Evolutionary conservation across 2,888 invertebrate genomes (phyloP), one percentile per base, ranked within the genome.

Genomic region (Ariolimax columbianus): DNA sequence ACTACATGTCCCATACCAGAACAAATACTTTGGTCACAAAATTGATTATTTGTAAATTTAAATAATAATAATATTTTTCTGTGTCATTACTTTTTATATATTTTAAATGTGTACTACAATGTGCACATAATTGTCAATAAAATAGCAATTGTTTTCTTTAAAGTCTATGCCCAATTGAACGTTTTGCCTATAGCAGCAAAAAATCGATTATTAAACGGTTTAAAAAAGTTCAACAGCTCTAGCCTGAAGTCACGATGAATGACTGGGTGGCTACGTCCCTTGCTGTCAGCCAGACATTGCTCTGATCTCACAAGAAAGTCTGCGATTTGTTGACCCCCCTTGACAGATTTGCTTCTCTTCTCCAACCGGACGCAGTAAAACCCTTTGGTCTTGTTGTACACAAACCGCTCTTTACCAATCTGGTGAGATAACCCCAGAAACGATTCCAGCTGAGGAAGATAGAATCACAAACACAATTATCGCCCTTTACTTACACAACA

Each of bases 351-450:
- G 17, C 23, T 33, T 36, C 66, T 26, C 0, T 75, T 81, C 43
- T 94, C 93, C 88, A 94, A 93, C 40, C 94, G 90, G 87, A 95
- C 94, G 94, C 98, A 98, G 95, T 97, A 98, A 95, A 99, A 98
- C 84, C 98, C 98, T 94, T 98, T 98, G 30, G 97, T 97, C 94
- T 97, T 96, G 95, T 99, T 98, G 95, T 98, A 99, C 95, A 98
- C 97, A 95, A 99, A 98, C 94, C 98, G 97, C 94, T 97, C 97
- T 26, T 87, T 77, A 0, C 84, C 86, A 59, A 92, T 87, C 70
- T 88, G 79, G 80, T 90, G 91, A n/a, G 88, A 86, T 23, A 93
- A 85, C 1, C 91, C 89, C 23, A 93, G 88, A 84, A 92, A 93
- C 0, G 84, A 72, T 86, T 93, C 92, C 51, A 93, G 90, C 70